Conservation (phyloP, 2,888 invertebrate genomes). For the Ernsta delagoae region DNA sequence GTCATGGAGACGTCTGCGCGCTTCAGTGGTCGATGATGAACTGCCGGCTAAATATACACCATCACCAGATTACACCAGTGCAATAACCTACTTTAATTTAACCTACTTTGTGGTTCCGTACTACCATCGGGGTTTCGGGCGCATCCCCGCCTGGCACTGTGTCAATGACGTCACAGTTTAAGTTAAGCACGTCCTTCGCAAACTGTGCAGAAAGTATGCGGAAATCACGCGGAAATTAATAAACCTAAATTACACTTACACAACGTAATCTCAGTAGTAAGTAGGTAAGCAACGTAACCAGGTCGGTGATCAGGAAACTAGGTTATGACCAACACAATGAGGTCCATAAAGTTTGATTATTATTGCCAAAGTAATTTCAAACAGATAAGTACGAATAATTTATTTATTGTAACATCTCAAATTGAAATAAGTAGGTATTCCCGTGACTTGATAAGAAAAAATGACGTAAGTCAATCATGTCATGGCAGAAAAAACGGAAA, state of each 20-base stretch:
- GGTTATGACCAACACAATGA: conserved; percentile 61
- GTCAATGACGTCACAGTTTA: conserved; percentile 70
- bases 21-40: conserved; percentile 57
- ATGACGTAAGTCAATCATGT: background rate
- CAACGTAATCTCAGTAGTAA: conserved; percentile 42
- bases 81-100: conserved; percentile 84
- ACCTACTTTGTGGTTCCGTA: conserved; percentile 79
- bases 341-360: conserved; percentile 46
- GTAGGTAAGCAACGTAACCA: conserved; percentile 44
- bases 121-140: conserved; percentile 71
- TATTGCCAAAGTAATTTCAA: no score
- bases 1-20: conserved; percentile 57
- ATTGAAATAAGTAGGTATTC: background rate
- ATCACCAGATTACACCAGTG: conserved; percentile 58
- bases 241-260: conserved; percentile 72
- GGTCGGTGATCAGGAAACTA: conserved; percentile 62
- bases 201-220: conserved; percentile 66
- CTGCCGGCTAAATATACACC: conserved; percentile 64
- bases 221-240: conserved; percentile 81
- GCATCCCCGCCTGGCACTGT: conserved; percentile 78
- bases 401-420: conserved; percentile 34
- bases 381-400: conserved; percentile 2
- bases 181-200: conserved; percentile 58
- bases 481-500: no score
- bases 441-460: background rate